phyloP scores from a whole-genome alignment of 2,113 vertebrate species.

The Amphiprion percula region DNA sequence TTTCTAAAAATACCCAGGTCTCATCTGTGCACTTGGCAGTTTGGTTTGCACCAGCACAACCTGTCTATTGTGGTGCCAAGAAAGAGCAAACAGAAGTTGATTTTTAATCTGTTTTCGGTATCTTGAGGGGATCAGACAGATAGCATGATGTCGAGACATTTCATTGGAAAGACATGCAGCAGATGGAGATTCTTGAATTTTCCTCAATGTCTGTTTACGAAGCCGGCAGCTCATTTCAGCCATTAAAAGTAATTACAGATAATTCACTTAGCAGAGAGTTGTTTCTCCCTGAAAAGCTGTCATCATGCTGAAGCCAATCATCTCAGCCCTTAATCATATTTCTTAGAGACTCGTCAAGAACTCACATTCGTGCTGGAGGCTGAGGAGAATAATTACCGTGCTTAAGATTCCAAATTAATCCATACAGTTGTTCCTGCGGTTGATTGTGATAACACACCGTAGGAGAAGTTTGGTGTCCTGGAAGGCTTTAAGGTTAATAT shows the following conservation, averaged over 20 bases:
- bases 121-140: neutral
- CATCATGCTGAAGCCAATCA: conserved; percentile 56
- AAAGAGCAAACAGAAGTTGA: neutral
- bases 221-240: conserved; percentile 45
- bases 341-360: conserved; percentile 38
- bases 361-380: conserved; percentile 27
- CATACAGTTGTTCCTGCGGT: conserved; percentile 14
- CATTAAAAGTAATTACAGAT: conserved; percentile 61
- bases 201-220: conserved; percentile 19
- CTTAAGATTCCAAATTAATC: conserved; percentile 29
- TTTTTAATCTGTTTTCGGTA: conserved; percentile 3
- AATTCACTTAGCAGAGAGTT: conserved; percentile 52
- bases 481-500: neutral
- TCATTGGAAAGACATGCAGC: conserved; percentile 8
- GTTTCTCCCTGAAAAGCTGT: conserved; percentile 54
- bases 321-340: conserved; percentile 57
- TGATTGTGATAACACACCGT: conserved; percentile 15
- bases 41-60: conserved; percentile 19
- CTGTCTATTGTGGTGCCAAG: neutral
- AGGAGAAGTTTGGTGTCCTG: neutral
- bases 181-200: neutral
- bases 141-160: neutral
- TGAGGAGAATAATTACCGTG: conserved; percentile 43
- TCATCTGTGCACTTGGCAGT: conserved; percentile 14
- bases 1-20: conserved; percentile 53